These are phyloP conservation scores for Aphaenogaster floridana DNA, from an alignment of 1,140 invertebrate species.

Conservation along the genomic window DNA sequence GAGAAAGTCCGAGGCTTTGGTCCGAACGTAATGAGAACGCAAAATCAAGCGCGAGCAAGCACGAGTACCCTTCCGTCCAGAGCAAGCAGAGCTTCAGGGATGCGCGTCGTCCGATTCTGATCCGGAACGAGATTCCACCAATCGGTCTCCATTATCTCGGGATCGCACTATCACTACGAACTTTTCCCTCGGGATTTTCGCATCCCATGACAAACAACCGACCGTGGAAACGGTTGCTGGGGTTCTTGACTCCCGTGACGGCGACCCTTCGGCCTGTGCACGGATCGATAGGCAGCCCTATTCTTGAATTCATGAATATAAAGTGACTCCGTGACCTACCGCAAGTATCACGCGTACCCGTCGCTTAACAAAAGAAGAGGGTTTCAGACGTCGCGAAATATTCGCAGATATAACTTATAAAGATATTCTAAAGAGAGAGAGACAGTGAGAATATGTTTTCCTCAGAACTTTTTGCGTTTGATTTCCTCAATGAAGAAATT, in stretches of 20 bases:
- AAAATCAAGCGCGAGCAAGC: not conserved
- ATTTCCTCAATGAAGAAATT: not conserved
- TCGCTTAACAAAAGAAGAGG: not conserved
- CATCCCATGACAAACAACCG: slow-evolving; percentile 75
- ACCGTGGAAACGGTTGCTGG: slow-evolving; percentile 82
- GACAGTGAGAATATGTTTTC: no score
- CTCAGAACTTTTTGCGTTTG: not conserved
- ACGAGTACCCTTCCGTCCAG: slow-evolving; percentile 88
- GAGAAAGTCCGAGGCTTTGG: not conserved
- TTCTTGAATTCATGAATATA: slow-evolving; percentile 66
- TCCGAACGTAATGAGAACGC: not conserved
- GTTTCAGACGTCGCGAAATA: not conserved
- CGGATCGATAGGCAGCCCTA: slow-evolving; percentile 80
- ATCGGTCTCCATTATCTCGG: slow-evolving; percentile 86
- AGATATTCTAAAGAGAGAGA: not conserved
- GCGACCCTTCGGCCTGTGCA: slow-evolving; percentile 64
- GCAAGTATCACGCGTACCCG: slow-evolving; percentile 43
- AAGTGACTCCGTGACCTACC: slow-evolving; percentile 64
- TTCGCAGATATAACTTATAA: not conserved
- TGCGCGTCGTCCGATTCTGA: slow-evolving; percentile 80
- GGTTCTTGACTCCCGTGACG: slow-evolving; percentile 74
- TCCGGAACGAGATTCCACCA: slow-evolving; percentile 89
- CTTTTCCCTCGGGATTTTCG: slow-evolving; percentile 50
- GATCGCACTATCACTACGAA: slow-evolving; percentile 39
- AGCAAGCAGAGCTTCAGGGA: slow-evolving; percentile 88